Evolutionary conservation across 2,797 vertebrate genomes (phyloP).

Genomic region (Aphelocoma californica): DNA sequence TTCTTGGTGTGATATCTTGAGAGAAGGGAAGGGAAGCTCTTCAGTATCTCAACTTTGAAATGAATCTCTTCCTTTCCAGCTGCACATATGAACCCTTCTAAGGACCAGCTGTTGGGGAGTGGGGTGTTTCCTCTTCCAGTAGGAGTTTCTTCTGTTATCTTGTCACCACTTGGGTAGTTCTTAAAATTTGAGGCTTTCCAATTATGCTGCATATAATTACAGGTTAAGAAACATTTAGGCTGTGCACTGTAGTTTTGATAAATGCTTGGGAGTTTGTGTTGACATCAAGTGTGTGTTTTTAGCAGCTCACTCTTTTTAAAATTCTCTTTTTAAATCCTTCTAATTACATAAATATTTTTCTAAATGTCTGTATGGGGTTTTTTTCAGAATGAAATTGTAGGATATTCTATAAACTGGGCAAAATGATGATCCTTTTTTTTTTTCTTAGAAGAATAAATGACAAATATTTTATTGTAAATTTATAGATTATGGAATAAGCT

Average conservation of each 20-base stretch:
- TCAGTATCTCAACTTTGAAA: background rate
- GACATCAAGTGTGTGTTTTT: background rate
- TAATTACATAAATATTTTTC: background rate
- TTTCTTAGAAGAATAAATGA: background rate
- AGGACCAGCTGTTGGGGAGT: accelerated
- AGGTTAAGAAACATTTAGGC: background rate
- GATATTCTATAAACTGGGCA: background rate
- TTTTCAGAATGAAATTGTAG: background rate
- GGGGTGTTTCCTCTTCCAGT: background rate
- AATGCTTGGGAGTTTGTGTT: background rate
- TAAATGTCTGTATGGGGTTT: background rate
- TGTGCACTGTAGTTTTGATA: background rate
- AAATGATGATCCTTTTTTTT: background rate
- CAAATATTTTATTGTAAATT: background rate
- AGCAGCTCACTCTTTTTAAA: background rate
- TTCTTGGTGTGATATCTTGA: background rate
- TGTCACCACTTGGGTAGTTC: background rate
- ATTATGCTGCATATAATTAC: background rate
- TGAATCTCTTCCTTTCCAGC: background rate
- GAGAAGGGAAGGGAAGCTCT: background rate
- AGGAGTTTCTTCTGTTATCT: background rate
- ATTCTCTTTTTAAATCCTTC: background rate
- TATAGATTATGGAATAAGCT: background rate
- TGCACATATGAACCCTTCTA: accelerated
- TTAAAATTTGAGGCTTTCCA: background rate